phyloP scores from a whole-genome alignment of 2,888 invertebrate genomes.

The Tinea semifulvella region DNA sequence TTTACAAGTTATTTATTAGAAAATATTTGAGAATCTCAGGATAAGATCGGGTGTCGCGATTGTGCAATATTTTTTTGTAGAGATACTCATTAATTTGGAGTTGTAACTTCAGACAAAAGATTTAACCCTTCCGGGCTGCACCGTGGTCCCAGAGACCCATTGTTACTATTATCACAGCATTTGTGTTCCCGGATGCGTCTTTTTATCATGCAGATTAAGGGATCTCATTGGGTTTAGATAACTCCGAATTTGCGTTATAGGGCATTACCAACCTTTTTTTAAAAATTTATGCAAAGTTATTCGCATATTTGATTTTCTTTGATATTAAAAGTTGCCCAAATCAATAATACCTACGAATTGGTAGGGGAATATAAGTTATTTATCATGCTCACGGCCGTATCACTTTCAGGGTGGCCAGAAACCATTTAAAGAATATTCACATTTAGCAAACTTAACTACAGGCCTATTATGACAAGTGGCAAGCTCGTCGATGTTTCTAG shows the following conservation, averaged over 20 bases:
- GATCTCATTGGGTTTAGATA: constrained; percentile 45
- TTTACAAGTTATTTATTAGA: not conserved
- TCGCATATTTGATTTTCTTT: constrained; percentile 12
- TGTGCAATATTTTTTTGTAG: constrained; percentile 57
- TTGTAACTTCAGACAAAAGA: constrained; percentile 51
- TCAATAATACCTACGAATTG: constrained; percentile 9
- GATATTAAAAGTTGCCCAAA: constrained; percentile 11
- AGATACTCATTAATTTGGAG: constrained; percentile 62
- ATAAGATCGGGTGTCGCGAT: constrained; percentile 54
- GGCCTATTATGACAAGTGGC: too few species aligned
- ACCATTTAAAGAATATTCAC: too few species aligned
- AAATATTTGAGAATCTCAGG: not conserved
- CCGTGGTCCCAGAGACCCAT: constrained; percentile 40
- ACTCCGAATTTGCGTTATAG: constrained; percentile 21
- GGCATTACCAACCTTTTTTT: constrained; percentile 9
- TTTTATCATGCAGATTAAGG: constrained; percentile 63
- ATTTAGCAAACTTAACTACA: too few species aligned
- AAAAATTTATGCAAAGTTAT: constrained; percentile 14
- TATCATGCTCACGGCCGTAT: too few species aligned
- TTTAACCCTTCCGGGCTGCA: constrained; percentile 44
- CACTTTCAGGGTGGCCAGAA: too few species aligned
- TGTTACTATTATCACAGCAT: constrained; percentile 51
- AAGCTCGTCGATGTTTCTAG: too few species aligned
- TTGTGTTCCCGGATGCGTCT: constrained; percentile 52
- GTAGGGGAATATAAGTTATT: constrained; percentile 5